phyloP scores from a whole-genome alignment of 2,888 invertebrate genomes.

The Trypoxylon attenuatum region DNA sequence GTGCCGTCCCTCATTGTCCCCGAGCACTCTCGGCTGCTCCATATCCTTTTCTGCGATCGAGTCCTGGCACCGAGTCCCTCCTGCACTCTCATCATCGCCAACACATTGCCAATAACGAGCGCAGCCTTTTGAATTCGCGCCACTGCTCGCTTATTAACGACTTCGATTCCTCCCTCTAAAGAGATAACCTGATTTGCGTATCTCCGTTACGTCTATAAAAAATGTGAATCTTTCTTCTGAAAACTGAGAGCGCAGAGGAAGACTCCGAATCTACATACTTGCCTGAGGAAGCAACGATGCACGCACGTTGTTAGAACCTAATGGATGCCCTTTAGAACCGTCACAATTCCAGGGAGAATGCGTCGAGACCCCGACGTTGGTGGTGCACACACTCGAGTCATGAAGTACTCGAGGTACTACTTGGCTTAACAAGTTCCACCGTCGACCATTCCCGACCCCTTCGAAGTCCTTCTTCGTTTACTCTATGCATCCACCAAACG shows the following conservation, averaged over 20 bases:
- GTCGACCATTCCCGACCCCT: constrained; percentile 20
- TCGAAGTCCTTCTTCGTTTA: constrained; percentile 25
- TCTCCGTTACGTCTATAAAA: constrained; percentile 6
- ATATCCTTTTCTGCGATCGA: constrained; percentile 47
- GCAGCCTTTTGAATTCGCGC: background rate
- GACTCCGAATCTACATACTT: background rate
- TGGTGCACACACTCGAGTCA: constrained; percentile 24
- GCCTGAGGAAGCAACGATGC: background rate
- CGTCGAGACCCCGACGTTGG: constrained; percentile 39
- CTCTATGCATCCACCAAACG: constrained; percentile 19
- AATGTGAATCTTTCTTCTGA: background rate
- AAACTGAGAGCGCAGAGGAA: constrained; percentile 1
- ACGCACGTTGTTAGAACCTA: constrained; percentile 50
- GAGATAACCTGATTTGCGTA: constrained; percentile 11
- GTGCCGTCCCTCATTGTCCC: constrained; percentile 62
- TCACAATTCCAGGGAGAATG: constrained; percentile 39
- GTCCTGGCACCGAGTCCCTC: constrained; percentile 26
- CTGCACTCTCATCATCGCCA: constrained; percentile 6
- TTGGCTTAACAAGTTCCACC: constrained; percentile 47
- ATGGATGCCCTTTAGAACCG: constrained; percentile 59
- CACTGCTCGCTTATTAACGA: constrained; percentile 28
- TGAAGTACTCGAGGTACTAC: constrained; percentile 12
- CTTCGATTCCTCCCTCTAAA: constrained; percentile 13
- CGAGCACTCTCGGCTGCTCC: constrained; percentile 31
- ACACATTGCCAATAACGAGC: constrained; percentile 19